Conservation (phyloP, 2,888 invertebrate species). For the Polylopha cassiicola region DNA sequence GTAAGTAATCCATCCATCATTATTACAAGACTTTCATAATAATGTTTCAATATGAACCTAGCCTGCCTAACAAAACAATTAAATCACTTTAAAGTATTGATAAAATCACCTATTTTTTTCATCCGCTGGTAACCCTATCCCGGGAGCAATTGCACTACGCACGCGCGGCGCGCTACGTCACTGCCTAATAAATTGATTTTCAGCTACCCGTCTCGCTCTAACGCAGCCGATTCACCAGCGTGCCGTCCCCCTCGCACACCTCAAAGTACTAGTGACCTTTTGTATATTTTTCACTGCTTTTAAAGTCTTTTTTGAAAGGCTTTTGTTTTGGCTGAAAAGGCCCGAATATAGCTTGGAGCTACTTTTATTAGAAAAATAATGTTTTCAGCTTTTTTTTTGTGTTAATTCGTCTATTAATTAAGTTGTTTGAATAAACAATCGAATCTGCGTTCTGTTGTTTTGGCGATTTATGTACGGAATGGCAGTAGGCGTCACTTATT, state of each 20-base stretch:
- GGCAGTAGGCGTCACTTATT: not conserved
- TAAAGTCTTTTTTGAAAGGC: constrained; percentile 56
- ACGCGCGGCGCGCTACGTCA: constrained; percentile 72
- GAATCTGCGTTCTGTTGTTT: too few relatives aligned
- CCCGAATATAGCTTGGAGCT: constrained; percentile 49
- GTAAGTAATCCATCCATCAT: too few relatives aligned
- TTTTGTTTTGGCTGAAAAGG: constrained; percentile 66
- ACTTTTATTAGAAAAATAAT: constrained; percentile 44
- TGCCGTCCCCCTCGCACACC: constrained; percentile 47
- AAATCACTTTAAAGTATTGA: too few relatives aligned
- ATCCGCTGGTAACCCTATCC: constrained; percentile 54
- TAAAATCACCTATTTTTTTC: constrained; percentile 19
- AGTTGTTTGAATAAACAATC: too few relatives aligned
- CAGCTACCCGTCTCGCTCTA: constrained; percentile 52
- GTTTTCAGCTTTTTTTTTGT: constrained; percentile 17
- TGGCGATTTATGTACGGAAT: not conserved
- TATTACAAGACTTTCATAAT: too few relatives aligned
- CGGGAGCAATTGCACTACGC: constrained; percentile 59
- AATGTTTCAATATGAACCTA: too few relatives aligned
- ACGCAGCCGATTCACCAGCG: constrained; percentile 28
- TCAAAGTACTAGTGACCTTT: constrained; percentile 69
- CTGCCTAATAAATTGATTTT: constrained; percentile 78
- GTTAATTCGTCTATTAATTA: too few relatives aligned
- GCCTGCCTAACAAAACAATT: too few relatives aligned
- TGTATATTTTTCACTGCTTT: constrained; percentile 65